phyloP scores from a whole-genome alignment of 2,888 invertebrate genomes.

The Flexamia atlantica region DNA sequence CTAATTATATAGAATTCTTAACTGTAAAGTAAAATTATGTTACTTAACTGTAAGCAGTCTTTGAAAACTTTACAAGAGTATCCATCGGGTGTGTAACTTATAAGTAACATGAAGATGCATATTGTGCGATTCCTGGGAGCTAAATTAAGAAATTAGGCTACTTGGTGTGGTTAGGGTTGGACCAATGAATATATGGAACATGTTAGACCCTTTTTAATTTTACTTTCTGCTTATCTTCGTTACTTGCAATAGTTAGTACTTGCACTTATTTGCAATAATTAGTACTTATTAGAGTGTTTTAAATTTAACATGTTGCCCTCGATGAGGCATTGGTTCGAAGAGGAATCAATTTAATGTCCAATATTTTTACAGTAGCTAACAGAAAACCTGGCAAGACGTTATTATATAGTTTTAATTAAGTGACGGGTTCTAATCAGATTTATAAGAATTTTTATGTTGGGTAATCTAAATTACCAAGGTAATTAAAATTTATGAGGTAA shows the following conservation, averaged over 20 bases:
- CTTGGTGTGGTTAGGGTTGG: background rate
- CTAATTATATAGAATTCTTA: background rate
- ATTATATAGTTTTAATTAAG: no score
- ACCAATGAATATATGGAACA: slow-evolving; percentile 4
- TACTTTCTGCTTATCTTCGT: background rate
- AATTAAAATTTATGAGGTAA: no score
- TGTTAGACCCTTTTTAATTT: slow-evolving; percentile 2
- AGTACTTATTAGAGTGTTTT: background rate
- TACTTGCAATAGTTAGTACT: background rate
- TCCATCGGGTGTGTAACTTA: no score
- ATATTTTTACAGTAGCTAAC: no score
- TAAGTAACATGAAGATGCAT: background rate
- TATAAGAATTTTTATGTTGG: no score
- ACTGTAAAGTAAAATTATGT: no score
- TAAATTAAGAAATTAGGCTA: background rate
- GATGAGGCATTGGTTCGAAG: no score
- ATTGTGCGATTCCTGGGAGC: slow-evolving; percentile 61
- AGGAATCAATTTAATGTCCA: no score
- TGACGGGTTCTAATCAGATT: no score
- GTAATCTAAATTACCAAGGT: no score
- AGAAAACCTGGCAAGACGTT: no score
- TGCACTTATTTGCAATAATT: background rate
- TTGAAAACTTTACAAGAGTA: background rate
- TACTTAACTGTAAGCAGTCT: slow-evolving; percentile 9
- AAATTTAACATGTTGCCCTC: no score